Percentiles rank a stretch among this genome's conserved stretches.
Conservation (phyloP, 1,140 invertebrate species). For the Danaus melanippus region DNA sequence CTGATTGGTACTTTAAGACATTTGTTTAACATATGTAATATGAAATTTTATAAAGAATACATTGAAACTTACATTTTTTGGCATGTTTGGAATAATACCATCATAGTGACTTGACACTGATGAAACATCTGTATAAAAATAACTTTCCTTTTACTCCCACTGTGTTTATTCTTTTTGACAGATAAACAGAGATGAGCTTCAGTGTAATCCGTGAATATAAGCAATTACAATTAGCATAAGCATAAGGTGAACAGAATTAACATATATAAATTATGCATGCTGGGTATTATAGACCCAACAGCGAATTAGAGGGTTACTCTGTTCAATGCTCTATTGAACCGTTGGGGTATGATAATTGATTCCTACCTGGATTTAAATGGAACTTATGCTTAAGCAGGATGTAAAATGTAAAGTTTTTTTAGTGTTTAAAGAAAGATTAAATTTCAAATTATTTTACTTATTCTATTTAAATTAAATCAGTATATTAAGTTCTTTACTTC, state of each 20-base stretch:
- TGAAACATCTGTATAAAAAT: too few species aligned
- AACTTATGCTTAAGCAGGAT: too few species aligned
- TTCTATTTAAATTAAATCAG: too few species aligned
- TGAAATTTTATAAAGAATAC: too few species aligned
- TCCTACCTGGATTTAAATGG: slow-evolving; percentile 28
- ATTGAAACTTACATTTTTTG: too few species aligned
- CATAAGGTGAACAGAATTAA: slow-evolving; percentile 64
- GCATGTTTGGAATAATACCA: too few species aligned
- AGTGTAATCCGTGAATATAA: slow-evolving; percentile 59
- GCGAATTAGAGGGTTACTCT: slow-evolving; percentile 48
- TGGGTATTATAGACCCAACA: slow-evolving; percentile 37
- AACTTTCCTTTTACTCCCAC: slow-evolving; percentile 11
- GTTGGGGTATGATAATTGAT: slow-evolving; percentile 38
- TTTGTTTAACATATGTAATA: slow-evolving; percentile 2
- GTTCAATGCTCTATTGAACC: slow-evolving; percentile 28
- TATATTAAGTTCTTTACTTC: too few species aligned
- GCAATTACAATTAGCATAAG: slow-evolving; percentile 70
- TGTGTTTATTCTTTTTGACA: slow-evolving; percentile 27
- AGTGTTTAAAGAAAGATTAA: too few species aligned
- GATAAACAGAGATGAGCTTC: slow-evolving; percentile 40
- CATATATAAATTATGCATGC: slow-evolving; percentile 66
- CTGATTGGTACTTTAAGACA: background rate
- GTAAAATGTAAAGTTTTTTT: too few species aligned
- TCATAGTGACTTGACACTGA: too few species aligned
- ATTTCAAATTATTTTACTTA: too few species aligned